Evolutionary conservation across 2,797 vertebrate species (phyloP).

Genomic region (Micropoecilia bifurca): DNA sequence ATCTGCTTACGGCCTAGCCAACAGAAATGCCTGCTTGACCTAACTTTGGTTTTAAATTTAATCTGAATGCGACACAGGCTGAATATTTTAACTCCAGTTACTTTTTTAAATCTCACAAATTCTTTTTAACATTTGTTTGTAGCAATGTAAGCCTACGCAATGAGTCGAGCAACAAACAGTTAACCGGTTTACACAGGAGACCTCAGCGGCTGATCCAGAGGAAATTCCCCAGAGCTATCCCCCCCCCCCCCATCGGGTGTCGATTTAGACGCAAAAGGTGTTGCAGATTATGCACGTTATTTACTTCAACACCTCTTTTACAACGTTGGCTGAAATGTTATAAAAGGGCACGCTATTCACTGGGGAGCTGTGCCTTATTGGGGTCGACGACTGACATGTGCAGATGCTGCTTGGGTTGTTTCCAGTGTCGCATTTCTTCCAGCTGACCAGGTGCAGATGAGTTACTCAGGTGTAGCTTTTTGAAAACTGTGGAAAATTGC

Average conservation of each 20-base stretch:
- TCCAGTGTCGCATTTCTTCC: slow-evolving; percentile 47
- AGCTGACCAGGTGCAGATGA: slow-evolving; percentile 52
- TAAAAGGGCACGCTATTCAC: slow-evolving; percentile 1
- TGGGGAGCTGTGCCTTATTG: slow-evolving; percentile 22
- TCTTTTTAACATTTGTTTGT: not conserved
- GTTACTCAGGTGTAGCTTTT: slow-evolving; percentile 55
- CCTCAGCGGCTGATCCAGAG: slow-evolving; percentile 18
- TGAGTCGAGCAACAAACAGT: not conserved
- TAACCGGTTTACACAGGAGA: slow-evolving; percentile 15
- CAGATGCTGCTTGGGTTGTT: slow-evolving; percentile 40
- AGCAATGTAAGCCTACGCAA: not conserved
- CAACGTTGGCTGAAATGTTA: slow-evolving; percentile 21
- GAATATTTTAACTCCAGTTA: not conserved
- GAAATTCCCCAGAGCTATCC: slow-evolving; percentile 33
- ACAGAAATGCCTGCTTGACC: not conserved
- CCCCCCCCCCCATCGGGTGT: slow-evolving; percentile 6
- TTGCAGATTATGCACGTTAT: slow-evolving; percentile 24
- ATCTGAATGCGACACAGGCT: not conserved
- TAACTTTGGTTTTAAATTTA: not conserved
- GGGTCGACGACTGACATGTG: slow-evolving; percentile 36
- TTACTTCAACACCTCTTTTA: slow-evolving; percentile 34
- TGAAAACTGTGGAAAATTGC: slow-evolving; percentile 32
- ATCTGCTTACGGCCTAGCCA: not conserved
- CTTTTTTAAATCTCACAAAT: not conserved
- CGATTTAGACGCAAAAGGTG: slow-evolving; percentile 35